A percentile compares a stretch with the other conserved stretches of the same genome.
These are phyloP conservation scores for Melanerpes aurifrons DNA, from an alignment of 2,113 vertebrate genomes.

Conservation along the genomic window DNA sequence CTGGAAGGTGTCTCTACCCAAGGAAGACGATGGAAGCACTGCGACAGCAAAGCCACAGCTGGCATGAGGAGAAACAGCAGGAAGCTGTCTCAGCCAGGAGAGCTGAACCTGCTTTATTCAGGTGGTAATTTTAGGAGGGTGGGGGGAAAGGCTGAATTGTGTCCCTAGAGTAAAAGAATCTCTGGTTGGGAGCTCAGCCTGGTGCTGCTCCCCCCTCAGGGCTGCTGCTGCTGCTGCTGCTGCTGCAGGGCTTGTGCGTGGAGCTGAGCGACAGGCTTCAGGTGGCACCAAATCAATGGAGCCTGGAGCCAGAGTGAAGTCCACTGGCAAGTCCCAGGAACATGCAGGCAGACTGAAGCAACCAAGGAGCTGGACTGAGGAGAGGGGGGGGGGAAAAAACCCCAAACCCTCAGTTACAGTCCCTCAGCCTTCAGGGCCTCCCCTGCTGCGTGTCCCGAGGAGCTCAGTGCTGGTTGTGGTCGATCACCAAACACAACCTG, in stretches of 20 bases:
- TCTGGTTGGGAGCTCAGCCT: neutral
- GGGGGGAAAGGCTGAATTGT: neutral
- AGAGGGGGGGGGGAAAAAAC: neutral
- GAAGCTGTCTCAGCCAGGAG: neutral
- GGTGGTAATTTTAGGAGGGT: neutral
- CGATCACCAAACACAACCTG: neutral
- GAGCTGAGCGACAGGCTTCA: neutral
- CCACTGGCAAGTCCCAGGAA: neutral
- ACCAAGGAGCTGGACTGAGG: neutral
- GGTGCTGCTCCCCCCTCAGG: neutral
- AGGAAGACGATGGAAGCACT: neutral
- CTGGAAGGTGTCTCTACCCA: neutral
- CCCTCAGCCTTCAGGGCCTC: neutral
- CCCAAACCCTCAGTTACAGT: neutral
- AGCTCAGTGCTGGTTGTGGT: neutral
- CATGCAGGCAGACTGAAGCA: fast-evolving
- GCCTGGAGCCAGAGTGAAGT: neutral
- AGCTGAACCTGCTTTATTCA: neutral
- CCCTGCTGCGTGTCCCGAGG: neutral
- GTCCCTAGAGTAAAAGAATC: neutral
- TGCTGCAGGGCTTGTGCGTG: neutral
- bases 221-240: neutral
- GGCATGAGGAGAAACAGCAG: neutral
- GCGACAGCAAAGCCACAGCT: constrained; percentile 9
- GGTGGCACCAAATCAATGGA: neutral